These are phyloP conservation scores for Sparus aurata DNA, from an alignment of 2,797 vertebrate genomes.

Conservation along the genomic window DNA sequence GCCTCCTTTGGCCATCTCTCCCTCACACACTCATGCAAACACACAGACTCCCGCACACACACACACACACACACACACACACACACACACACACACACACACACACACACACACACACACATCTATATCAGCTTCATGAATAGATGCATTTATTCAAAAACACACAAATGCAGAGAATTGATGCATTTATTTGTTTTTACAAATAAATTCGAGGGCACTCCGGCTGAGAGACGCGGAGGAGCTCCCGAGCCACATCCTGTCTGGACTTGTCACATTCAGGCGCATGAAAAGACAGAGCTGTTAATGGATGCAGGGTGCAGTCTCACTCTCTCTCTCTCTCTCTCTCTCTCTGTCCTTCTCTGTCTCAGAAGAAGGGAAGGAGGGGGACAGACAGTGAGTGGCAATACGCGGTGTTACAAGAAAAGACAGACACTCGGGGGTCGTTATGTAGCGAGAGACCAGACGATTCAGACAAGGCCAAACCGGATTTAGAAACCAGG, in stretches of 20 bases:
- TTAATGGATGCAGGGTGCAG: conserved; percentile 64
- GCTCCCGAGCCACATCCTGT: conserved; percentile 65
- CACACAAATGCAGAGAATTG: conserved; percentile 42
- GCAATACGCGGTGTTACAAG: conserved; percentile 23
- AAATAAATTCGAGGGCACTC: conserved; percentile 35
- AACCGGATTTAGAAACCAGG: conserved; percentile 69
- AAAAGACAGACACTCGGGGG: conserved; percentile 50
- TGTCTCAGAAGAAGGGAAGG: conserved; percentile 45
- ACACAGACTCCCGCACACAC: conserved; percentile 4
- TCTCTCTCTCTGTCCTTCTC: conserved; percentile 26
- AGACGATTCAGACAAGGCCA: conserved; percentile 46
- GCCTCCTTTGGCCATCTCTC: conserved; percentile 61
- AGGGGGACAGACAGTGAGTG: conserved; percentile 24
- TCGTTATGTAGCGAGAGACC: conserved; percentile 29
- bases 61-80: conserved; percentile 11
- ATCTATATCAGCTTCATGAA: conserved; percentile 38
- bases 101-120: conserved; percentile 30
- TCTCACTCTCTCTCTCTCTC: conserved; percentile 26
- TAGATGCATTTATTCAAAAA: conserved; percentile 66
- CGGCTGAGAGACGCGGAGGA: conserved; percentile 24
- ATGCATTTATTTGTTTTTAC: conserved; percentile 63
- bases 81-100: conserved; percentile 34
- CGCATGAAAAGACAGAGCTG: conserved; percentile 54
- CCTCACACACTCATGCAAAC: conserved; percentile 33
- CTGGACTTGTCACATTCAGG: conserved; percentile 65